Percentiles rank a stretch among this genome's conserved stretches.
Evolutionary conservation across 2,113 vertebrate genomes (phyloP).

Genomic region (Paradoxurus hermaphroditus): DNA sequence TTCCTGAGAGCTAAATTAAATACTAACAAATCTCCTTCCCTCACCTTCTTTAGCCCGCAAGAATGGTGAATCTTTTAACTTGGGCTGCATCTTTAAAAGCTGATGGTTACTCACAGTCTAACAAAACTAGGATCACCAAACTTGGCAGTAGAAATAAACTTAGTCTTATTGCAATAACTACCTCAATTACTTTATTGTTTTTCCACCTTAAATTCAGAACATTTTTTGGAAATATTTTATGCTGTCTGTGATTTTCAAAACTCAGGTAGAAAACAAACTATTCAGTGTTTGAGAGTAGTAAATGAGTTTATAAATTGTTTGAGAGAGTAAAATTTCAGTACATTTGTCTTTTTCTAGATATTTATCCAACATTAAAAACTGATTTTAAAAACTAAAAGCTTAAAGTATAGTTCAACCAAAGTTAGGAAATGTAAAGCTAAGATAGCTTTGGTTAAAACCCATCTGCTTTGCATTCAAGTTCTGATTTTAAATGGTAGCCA

Average conservation of each 20-base stretch:
- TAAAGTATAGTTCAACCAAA: constrained; percentile 13
- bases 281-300: constrained; percentile 59
- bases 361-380: neutral
- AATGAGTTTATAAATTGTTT: constrained; percentile 52
- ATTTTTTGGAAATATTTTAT: constrained; percentile 71
- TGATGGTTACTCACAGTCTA: constrained; percentile 76
- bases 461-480: neutral
- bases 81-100: constrained; percentile 80
- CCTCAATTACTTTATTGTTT: constrained; percentile 73
- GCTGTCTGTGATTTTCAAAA: constrained; percentile 69
- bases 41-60: neutral
- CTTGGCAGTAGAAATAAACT: constrained; percentile 85
- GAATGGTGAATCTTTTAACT: constrained; percentile 75
- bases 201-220: constrained; percentile 66
- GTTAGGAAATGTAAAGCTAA: constrained; percentile 56
- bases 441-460: neutral
- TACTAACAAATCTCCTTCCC: constrained; percentile 60
- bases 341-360: constrained; percentile 12
- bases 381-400: neutral
- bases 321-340: constrained; percentile 19
- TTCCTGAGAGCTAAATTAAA: constrained; percentile 82
- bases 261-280: constrained; percentile 12
- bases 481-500: constrained; percentile 10
- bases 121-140: constrained; percentile 82
- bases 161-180: constrained; percentile 53